Percentiles rank a stretch among this genome's conserved stretches.
phyloP scores from a whole-genome alignment of 2,797 vertebrate species.

The Myotis vivesi region DNA sequence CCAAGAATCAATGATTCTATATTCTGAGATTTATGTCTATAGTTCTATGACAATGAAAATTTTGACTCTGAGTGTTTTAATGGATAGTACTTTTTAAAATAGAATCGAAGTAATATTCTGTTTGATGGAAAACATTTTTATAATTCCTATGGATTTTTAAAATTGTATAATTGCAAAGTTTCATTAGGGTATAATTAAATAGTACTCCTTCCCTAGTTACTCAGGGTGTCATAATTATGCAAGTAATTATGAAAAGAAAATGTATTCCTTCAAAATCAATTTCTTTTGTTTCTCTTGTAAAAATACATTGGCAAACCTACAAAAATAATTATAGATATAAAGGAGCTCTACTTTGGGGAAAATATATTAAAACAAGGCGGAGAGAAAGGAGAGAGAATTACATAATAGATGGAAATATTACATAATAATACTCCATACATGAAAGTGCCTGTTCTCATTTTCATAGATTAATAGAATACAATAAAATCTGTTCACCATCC shows the following conservation, averaged over 20 bases:
- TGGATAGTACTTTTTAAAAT: not conserved
- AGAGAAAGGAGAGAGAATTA: slow-evolving; percentile 6
- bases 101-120: slow-evolving; percentile 20
- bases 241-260: slow-evolving; percentile 75
- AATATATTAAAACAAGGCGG: slow-evolving; percentile 33
- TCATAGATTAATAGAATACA: slow-evolving; percentile 15
- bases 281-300: slow-evolving; percentile 10
- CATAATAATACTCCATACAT: not conserved
- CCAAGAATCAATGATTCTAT: not conserved
- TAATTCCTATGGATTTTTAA: slow-evolving; percentile 67
- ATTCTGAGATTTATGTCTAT: not conserved
- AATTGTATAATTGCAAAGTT: slow-evolving; percentile 68
- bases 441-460: slow-evolving; percentile 46
- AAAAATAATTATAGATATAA: slow-evolving; percentile 53
- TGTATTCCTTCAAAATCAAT: slow-evolving; percentile 63
- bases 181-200: slow-evolving; percentile 80
- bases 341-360: slow-evolving; percentile 27
- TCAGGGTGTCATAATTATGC: slow-evolving; percentile 73
- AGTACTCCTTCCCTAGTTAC: slow-evolving; percentile 67
- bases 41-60: not conserved
- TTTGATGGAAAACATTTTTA: slow-evolving; percentile 37
- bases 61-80: not conserved
- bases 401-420: slow-evolving; percentile 46
- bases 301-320: slow-evolving; percentile 55
- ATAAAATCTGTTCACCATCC: slow-evolving; percentile 5